phyloP scores from a whole-genome alignment of 1,140 invertebrate genomes.

The Rhopalosiphum maidis region DNA sequence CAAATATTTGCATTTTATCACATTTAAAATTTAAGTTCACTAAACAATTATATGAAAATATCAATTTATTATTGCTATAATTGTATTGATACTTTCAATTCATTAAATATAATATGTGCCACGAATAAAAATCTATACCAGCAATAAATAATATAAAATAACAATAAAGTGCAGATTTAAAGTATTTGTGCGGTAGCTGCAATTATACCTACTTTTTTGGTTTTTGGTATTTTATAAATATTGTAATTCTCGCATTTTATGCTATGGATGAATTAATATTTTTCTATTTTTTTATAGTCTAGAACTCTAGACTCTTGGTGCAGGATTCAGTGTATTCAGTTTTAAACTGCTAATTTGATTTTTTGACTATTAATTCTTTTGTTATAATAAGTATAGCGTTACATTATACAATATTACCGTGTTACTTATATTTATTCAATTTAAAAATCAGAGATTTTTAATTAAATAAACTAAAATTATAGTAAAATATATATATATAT shows the following conservation, averaged over 20 bases:
- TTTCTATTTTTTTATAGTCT: neutral
- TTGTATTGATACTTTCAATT: neutral
- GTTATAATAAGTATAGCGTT: neutral
- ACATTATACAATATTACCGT: neutral
- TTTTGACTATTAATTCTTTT: neutral
- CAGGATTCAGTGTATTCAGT: neutral
- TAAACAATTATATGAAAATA: neutral
- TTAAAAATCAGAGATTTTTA: neutral
- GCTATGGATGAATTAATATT: neutral
- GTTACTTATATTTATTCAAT: neutral
- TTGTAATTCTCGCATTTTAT: neutral
- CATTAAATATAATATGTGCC: neutral
- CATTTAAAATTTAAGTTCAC: neutral
- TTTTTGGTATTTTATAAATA: neutral
- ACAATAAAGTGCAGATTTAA: neutral
- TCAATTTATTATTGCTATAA: neutral
- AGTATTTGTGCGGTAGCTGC: neutral
- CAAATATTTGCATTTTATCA: neutral
- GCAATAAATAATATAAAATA: neutral
- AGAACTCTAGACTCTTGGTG: neutral
- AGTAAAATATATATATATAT: neutral
- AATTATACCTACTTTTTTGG: neutral
- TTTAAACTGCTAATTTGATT: neutral
- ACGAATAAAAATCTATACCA: neutral
- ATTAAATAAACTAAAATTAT: neutral